A percentile compares a stretch with the other conserved stretches of the same genome.
These are phyloP conservation scores for Eremobia ochroleuca DNA, from an alignment of 2,888 invertebrate genomes.

Conservation along the genomic window DNA sequence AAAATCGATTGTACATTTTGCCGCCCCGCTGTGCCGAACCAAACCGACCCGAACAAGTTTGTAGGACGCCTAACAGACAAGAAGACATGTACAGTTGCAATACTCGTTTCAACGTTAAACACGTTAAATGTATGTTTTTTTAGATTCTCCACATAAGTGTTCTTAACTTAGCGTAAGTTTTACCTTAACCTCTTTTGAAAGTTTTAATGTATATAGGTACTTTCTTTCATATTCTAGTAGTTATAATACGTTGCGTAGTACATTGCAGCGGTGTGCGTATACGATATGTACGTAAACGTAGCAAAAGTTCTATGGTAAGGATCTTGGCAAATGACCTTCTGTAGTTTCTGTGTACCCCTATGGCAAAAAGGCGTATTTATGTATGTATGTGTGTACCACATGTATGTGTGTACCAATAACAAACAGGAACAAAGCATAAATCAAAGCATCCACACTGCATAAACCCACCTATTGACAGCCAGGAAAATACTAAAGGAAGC, in stretches of 20 bases:
- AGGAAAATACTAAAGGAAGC: conserved; percentile 45
- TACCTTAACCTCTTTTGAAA: not conserved
- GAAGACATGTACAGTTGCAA: not conserved
- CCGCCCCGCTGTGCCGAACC: not conserved
- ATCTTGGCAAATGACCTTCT: not conserved
- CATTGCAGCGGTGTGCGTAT: not conserved
- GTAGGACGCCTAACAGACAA: not conserved
- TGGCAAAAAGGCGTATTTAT: not conserved
- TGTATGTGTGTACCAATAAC: not conserved
- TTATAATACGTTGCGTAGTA: not conserved
- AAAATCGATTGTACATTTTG: not conserved
- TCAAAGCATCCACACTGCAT: not conserved
- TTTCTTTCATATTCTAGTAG: not conserved
- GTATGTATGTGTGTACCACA: not conserved
- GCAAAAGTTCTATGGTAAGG: not conserved
- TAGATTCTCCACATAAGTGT: not conserved
- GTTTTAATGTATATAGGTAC: not conserved
- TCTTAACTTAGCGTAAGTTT: not conserved
- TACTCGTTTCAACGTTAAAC: not conserved
- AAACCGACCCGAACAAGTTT: not conserved
- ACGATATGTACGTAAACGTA: not conserved
- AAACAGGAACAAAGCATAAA: not conserved
- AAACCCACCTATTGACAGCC: conserved; percentile 3
- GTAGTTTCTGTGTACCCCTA: not conserved
- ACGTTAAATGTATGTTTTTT: no score